Evolutionary conservation across 2,888 invertebrate genomes (phyloP).

Genomic region (Nomada lathburiana): DNA sequence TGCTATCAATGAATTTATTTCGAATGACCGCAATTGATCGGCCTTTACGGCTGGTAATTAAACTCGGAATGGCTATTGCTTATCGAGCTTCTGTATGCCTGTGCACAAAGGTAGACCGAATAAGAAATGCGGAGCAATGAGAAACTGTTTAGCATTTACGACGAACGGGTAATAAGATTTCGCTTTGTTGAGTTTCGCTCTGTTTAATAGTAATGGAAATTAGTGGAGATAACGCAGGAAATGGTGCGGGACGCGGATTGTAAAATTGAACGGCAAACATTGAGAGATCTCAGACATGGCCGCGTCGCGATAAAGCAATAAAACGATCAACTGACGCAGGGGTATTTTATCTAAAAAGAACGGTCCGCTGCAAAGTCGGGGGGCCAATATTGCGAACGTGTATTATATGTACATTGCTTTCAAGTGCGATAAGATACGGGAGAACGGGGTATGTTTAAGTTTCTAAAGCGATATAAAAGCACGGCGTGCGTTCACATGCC

Average conservation of each 20-base stretch:
- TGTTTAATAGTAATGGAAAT: background rate
- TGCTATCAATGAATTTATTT: constrained; percentile 23
- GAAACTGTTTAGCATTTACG: background rate
- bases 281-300: background rate
- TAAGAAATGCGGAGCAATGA: background rate
- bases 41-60: background rate
- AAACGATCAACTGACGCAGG: constrained; percentile 11
- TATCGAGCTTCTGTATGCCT: background rate
- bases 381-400: background rate
- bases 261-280: background rate
- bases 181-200: background rate
- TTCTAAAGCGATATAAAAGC: constrained; percentile 2
- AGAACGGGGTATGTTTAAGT: background rate
- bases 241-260: background rate
- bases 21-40: background rate
- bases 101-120: background rate
- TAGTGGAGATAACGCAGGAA: background rate
- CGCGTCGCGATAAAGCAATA: background rate
- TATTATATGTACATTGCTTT: background rate
- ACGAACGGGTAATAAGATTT: background rate
- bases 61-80: background rate
- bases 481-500: background rate
- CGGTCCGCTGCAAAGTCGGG: background rate
- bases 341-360: constrained; percentile 14
- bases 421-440: constrained; percentile 16